phyloP scores from a whole-genome alignment of 1,140 invertebrate species.

The Lepidostoma basale region DNA sequence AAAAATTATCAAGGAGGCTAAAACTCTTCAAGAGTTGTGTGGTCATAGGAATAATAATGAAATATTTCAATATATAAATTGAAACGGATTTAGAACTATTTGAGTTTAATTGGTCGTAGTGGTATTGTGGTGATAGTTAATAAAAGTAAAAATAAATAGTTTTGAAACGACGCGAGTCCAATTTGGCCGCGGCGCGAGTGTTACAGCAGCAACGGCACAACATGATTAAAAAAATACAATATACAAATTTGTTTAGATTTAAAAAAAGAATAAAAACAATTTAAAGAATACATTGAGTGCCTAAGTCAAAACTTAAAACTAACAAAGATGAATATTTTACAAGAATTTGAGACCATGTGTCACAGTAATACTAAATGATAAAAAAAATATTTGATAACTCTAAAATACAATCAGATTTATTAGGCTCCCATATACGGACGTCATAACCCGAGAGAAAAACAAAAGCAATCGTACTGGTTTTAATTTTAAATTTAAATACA shows the following conservation, averaged over 20 bases:
- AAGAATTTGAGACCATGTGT: conserved; percentile 23
- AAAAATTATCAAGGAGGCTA: no score
- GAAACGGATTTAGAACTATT: no score
- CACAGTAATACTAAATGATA: conserved; percentile 13
- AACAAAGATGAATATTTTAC: conserved; percentile 17
- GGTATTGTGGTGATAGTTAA: no score
- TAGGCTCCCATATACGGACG: background rate
- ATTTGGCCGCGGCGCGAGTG: no score
- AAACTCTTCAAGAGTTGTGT: no score
- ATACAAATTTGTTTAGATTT: conserved; percentile 21
- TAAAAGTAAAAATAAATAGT: no score
- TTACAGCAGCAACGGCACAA: no score
- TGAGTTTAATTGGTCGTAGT: no score
- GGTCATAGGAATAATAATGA: no score
- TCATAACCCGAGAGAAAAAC: background rate
- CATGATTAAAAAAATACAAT: background rate
- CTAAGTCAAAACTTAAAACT: conserved; percentile 12
- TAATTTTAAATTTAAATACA: background rate
- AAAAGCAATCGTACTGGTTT: background rate
- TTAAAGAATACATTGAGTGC: background rate
- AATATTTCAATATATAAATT: no score
- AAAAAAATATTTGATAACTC: background rate
- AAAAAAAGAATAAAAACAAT: conserved; percentile 9
- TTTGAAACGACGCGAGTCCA: no score
- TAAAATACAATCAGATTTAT: background rate